These are phyloP conservation scores for Papilio dardanus DNA, from an alignment of 1,140 invertebrate species.

Conservation along the genomic window DNA sequence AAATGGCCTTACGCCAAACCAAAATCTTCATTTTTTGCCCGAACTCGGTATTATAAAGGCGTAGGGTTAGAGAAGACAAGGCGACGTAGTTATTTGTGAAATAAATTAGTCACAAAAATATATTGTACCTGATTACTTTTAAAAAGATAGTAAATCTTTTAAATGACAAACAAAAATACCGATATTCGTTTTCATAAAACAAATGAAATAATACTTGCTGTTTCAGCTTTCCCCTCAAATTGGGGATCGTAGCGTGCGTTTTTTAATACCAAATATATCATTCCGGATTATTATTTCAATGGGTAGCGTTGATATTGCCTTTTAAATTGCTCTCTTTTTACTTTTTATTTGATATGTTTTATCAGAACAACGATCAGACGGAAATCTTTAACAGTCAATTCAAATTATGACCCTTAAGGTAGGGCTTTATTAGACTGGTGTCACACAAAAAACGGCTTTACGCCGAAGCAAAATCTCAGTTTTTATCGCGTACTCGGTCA, in stretches of 20 bases:
- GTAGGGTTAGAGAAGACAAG: neutral
- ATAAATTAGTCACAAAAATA: too few species aligned
- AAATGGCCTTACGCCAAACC: too few species aligned
- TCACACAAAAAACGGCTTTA: too few species aligned
- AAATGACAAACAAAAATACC: neutral
- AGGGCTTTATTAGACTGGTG: too few species aligned
- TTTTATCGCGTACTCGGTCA: too few species aligned
- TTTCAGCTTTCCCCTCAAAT: slow-evolving; percentile 56
- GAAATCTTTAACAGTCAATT: too few species aligned
- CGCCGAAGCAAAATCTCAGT: too few species aligned
- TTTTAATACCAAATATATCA: slow-evolving; percentile 64
- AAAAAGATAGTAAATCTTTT: neutral
- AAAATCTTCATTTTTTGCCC: too few species aligned
- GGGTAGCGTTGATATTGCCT: slow-evolving; percentile 58
- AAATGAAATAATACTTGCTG: slow-evolving; percentile 55
- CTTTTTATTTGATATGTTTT: neutral
- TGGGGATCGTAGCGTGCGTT: slow-evolving; percentile 45
- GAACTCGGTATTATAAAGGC: too few species aligned
- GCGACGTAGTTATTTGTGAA: neutral
- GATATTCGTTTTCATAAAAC: slow-evolving; percentile 45
- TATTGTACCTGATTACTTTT: too few species aligned
- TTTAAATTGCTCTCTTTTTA: slow-evolving; percentile 41
- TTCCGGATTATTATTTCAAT: slow-evolving; percentile 69
- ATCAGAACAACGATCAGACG: too few species aligned
- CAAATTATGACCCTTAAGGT: too few species aligned